phyloP scores from a whole-genome alignment of 2,888 invertebrate genomes.

The Mayetiola destructor region DNA sequence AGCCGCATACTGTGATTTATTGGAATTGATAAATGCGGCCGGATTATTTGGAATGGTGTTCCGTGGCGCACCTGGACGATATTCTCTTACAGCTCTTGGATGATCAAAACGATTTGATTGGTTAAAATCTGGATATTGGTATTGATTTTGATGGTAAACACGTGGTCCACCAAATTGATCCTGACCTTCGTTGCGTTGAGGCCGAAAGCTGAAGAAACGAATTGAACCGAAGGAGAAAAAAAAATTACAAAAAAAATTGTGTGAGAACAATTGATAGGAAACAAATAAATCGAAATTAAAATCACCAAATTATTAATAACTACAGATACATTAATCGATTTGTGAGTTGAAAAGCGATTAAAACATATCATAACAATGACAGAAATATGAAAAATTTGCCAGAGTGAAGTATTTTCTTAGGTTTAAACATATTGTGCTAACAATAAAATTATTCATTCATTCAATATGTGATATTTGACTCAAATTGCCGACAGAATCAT shows the following conservation, averaged over 20 bases:
- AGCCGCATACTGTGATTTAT: not conserved
- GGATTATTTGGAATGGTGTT: not conserved
- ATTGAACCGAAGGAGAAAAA: not conserved
- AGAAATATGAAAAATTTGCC: no score
- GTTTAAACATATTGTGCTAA: no score
- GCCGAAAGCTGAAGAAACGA: not conserved
- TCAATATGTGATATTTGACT: no score
- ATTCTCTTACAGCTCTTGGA: constrained; percentile 2
- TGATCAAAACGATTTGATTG: constrained; percentile 8
- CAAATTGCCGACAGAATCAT: no score
- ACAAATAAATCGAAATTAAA: not conserved
- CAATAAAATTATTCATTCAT: no score
- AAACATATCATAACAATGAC: no score
- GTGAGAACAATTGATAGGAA: not conserved
- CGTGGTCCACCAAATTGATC: constrained; percentile 11
- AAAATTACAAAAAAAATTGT: not conserved
- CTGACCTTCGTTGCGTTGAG: constrained; percentile 4
- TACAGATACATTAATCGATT: no score
- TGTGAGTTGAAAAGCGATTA: no score
- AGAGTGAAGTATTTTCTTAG: no score
- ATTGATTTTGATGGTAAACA: constrained; percentile 11
- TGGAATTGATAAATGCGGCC: not conserved
- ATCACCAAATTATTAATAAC: no score
- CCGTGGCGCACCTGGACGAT: constrained; percentile 2
- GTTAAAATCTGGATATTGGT: not conserved